A percentile compares a stretch with the other conserved stretches of the same genome.
phyloP scores from a whole-genome alignment of 2,797 vertebrate species.

The Meda fulgida region DNA sequence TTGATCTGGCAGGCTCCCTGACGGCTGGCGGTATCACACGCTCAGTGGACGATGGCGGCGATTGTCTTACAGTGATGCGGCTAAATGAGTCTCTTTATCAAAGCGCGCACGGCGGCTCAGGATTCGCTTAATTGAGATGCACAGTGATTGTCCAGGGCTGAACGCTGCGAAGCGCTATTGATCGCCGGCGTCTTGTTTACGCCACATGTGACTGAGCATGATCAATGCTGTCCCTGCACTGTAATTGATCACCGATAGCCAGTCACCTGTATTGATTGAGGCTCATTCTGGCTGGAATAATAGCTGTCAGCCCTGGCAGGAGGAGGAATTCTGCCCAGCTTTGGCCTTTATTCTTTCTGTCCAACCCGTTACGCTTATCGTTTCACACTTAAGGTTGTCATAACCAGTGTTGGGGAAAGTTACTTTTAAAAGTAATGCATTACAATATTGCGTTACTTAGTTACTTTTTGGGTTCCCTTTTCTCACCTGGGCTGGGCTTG shows the following conservation, averaged over 20 bases:
- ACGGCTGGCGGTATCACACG: constrained; percentile 43
- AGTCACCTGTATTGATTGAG: constrained; percentile 72
- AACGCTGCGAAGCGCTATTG: constrained; percentile 69
- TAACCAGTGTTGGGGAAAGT: too few species aligned
- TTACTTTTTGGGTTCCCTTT: too few species aligned
- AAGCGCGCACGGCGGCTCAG: constrained; percentile 57
- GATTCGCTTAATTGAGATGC: constrained; percentile 77
- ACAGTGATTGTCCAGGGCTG: constrained; percentile 69
- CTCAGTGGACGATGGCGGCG: constrained; percentile 39
- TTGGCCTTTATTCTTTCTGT: constrained; percentile 52
- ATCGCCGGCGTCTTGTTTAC: constrained; percentile 74
- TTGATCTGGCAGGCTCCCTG: constrained; percentile 54
- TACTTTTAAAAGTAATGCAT: too few species aligned
- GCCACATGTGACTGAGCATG: constrained; percentile 80
- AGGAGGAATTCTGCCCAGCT: constrained; percentile 63
- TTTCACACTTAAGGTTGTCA: neutral
- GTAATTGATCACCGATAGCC: constrained; percentile 81
- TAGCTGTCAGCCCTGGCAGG: constrained; percentile 62
- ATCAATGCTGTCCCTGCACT: constrained; percentile 77
- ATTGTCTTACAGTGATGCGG: constrained; percentile 45
- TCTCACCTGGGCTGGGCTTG: too few species aligned
- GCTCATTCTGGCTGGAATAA: constrained; percentile 74
- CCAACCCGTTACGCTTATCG: neutral
- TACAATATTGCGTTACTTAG: too few species aligned
- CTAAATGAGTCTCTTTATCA: constrained; percentile 71